Base-by-base conservation (phyloP, 2,797 vertebrate genomes). In the Macroramphosus scolopax region DNA sequence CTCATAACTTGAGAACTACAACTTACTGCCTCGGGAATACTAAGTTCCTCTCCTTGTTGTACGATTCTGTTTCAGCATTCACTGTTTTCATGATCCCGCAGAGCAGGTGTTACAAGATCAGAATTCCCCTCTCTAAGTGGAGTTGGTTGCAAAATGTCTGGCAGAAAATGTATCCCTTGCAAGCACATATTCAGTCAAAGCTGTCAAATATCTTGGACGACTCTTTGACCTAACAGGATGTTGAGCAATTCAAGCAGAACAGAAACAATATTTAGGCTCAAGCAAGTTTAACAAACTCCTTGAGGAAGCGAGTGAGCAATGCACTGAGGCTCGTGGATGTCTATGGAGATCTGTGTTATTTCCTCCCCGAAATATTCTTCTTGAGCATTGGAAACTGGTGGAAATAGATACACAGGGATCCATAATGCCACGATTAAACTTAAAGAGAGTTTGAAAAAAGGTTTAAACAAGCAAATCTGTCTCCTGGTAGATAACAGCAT, bases 201-300 rank as follows among this genome's bases (percentile, higher is more conserved):
- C 48, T 72, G 32, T 63, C 63, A 58, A 17, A 72, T 38, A 50
- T 57, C 45, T 52, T 70, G 53, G 47, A 69, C 34, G n/a, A n/a
- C n/a, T n/a, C n/a, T n/a, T n/a, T n/a, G n/a, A n/a, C 35, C 31
- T 57, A 38, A 26, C 12, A 8, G 11, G 47, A 63, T 53, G 50
- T 82, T 71, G 72, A 74, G 77, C 75, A 80, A 80, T 56, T 51
- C 8, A 10, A 34, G 29, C 14, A 49, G 16, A 57, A 39, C 17
- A 47, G 17, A 51, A 62, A 10, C 28, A 55, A 32, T 29, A 50
- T 41, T 45, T 34, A 28, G 25, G 42, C 69, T 42, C n/a, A n/a
- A n/a, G n/a, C n/a, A 45, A 61, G 38, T 46, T 14, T 22, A 37
- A n/a, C 12, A 51, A 40, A 63, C 30, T 37, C 17, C 20, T 33